Conservation (phyloP, 1,140 invertebrate genomes). For the Bombus turneri region DNA sequence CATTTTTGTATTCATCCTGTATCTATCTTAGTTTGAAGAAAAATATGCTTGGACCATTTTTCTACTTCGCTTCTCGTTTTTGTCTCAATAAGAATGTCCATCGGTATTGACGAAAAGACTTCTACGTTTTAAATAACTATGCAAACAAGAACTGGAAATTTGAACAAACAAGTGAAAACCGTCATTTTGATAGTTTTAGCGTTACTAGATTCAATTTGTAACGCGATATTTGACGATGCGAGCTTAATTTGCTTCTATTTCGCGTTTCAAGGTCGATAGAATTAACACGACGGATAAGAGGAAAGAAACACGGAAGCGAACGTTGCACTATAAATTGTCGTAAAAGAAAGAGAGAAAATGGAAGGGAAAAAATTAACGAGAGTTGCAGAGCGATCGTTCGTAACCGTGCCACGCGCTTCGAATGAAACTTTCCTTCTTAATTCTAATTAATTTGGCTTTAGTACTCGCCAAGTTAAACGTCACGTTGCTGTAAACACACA, state of each 20-base stretch:
- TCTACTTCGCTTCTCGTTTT: too few species aligned
- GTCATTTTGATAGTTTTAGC: background rate
- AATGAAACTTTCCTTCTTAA: constrained; percentile 25
- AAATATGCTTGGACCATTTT: too few species aligned
- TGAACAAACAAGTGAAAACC: too few species aligned
- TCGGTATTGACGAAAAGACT: too few species aligned
- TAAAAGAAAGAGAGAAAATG: background rate
- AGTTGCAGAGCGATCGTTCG: constrained; percentile 1
- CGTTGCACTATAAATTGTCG: background rate
- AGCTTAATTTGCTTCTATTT: background rate
- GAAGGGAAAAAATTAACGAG: constrained; percentile 11
- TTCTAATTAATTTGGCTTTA: constrained; percentile 22
- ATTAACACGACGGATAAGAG: background rate
- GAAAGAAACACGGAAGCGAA: background rate
- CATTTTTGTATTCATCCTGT: too few species aligned
- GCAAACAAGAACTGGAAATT: background rate
- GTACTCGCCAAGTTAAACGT: background rate
- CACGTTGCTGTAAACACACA: background rate
- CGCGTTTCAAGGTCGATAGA: background rate
- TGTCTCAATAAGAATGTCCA: too few species aligned
- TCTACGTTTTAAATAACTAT: too few species aligned
- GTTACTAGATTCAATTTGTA: background rate
- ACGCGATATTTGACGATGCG: background rate
- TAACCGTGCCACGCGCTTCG: background rate
- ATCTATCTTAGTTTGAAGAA: too few species aligned